Conservation (phyloP, 2,888 invertebrate genomes). For the Cephus sareptanus region DNA sequence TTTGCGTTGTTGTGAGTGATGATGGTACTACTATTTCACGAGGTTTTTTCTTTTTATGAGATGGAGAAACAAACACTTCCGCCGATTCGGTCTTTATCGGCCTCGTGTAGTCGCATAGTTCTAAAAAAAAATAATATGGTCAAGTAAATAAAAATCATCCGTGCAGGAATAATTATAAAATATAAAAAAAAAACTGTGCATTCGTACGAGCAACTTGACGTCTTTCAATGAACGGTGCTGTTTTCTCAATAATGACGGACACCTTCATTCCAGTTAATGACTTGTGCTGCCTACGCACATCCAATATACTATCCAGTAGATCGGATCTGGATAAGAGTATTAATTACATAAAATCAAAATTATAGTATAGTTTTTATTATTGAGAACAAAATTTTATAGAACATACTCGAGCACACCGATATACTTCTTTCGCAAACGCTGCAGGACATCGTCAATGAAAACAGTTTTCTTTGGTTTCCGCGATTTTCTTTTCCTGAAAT, state of each 20-base stretch:
- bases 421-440: slow-evolving; percentile 29
- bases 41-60: background rate
- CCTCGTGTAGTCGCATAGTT: background rate
- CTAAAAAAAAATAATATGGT: background rate
- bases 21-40: background rate
- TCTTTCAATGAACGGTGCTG: slow-evolving; percentile 26
- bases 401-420: slow-evolving; percentile 40
- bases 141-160: background rate
- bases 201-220: slow-evolving; percentile 23
- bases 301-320: slow-evolving; percentile 37
- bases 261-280: slow-evolving; percentile 36
- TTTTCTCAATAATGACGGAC: slow-evolving; percentile 35
- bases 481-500: background rate
- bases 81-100: background rate
- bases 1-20: background rate
- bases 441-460: slow-evolving; percentile 13
- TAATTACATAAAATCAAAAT: background rate
- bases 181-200: background rate
- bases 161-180: background rate
- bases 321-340: slow-evolving; percentile 33
- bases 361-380: background rate
- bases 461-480: background rate
- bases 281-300: slow-evolving; percentile 39
- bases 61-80: background rate
- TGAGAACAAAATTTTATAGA: background rate